Percentiles rank a stretch among this genome's conserved stretches.
Evolutionary conservation across 2,797 vertebrate species (phyloP).

Genomic region (Dendrocincla fuliginosa): DNA sequence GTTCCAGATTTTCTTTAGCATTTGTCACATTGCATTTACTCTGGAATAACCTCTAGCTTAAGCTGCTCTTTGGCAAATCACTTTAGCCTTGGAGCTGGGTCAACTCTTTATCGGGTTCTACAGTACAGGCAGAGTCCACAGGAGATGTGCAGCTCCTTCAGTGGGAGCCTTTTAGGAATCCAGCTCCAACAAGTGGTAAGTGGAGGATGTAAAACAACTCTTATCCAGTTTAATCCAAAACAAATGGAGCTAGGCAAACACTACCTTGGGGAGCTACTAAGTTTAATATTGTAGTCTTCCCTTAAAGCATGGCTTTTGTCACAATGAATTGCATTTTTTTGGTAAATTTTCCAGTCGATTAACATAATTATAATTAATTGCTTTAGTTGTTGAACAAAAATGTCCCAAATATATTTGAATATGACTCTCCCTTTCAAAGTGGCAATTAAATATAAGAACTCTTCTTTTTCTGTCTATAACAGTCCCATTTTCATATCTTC

Average conservation of each 20-base stretch:
- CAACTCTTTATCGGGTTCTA: not conserved
- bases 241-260: conserved; percentile 9
- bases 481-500: not conserved
- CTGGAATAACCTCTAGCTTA: conserved; percentile 12
- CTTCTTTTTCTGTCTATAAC: not conserved
- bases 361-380: not conserved
- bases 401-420: not conserved
- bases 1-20: conserved; percentile 25
- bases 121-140: not conserved
- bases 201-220: not conserved
- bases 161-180: not conserved
- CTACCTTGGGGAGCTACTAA: not conserved
- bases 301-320: not conserved
- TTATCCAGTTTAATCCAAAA: conserved; percentile 5
- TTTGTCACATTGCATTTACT: conserved; percentile 36
- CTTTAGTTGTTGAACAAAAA: not conserved
- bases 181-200: not conserved
- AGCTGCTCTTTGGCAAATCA: conserved; percentile 11
- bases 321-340: not conserved
- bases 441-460: not conserved
- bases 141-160: not conserved
- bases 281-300: not conserved
- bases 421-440: not conserved
- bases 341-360: not conserved
- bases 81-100: not conserved